Conservation (phyloP, 1,140 invertebrate genomes). For the Pteromalus puparum region DNA sequence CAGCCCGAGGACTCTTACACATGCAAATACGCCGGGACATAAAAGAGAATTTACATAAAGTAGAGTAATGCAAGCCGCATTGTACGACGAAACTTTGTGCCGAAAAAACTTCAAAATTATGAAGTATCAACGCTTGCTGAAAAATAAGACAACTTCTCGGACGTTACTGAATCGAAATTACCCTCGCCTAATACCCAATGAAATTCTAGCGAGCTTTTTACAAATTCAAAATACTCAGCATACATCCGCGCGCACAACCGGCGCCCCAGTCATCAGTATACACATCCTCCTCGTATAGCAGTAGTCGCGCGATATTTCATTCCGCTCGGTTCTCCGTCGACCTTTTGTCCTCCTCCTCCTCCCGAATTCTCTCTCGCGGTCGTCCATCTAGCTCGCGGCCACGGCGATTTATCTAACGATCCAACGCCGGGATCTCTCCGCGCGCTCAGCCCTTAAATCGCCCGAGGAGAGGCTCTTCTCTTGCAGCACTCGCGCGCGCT, state of each 20-base stretch:
- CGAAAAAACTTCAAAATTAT: not conserved
- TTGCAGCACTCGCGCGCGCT: not conserved
- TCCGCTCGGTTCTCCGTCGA: not conserved
- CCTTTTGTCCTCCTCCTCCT: not conserved
- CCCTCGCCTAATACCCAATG: too few species aligned
- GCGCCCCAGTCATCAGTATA: not conserved
- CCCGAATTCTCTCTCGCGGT: not conserved
- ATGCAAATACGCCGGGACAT: conserved; percentile 34
- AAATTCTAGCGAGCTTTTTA: not conserved
- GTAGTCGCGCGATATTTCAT: not conserved
- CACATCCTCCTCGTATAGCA: not conserved
- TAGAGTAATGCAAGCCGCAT: conserved; percentile 27
- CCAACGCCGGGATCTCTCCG: not conserved
- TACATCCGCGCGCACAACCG: not conserved
- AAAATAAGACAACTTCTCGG: too few species aligned
- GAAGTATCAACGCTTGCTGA: not conserved
- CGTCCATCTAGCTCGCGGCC: conserved; percentile 10
- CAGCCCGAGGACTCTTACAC: conserved; percentile 12
- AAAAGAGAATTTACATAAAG: conserved; percentile 40
- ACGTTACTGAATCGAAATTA: too few species aligned
- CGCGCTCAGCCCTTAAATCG: conserved; percentile 17
- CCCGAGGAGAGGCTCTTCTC: not conserved
- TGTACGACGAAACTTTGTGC: not conserved
- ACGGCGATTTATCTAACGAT: conserved; percentile 40
- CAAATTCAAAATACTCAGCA: not conserved